Evolutionary conservation across 2,113 vertebrate species (phyloP), one percentile per base, ranked within the genome.

Genomic region (Tangachromis dhanisi): DNA sequence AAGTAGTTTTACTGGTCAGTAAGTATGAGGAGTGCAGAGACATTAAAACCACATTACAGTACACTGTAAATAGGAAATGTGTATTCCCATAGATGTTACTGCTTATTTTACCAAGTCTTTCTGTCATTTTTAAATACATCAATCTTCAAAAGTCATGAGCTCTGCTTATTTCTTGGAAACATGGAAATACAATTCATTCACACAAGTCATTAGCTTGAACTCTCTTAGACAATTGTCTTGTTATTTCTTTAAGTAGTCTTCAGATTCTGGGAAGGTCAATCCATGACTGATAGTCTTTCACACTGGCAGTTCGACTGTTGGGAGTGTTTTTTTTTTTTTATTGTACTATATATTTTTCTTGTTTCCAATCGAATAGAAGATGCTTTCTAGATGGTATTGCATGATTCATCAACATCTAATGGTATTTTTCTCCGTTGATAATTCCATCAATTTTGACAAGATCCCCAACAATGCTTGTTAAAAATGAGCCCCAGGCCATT

Each of bases 1-100:
- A 78, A 78, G 73, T n/a, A 31, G 73, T 49, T 54, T 54, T 80
- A 54, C 19, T 78, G 26, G 42, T 78, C 45, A 78, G 42, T 78
- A 78, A 47, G 38, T 45, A 26, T 73, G 68, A 73, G 21, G 66
- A 45, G 68, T 49, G 45, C 42, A 51, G 26, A 78, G 71, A 47
- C 71, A 78, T 49, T 78, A 8, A 49, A 49, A 47, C 10, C 16
- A 8, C 73, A 38, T 66, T 33, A 31, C 26, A 49, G 45, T 31
- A 78, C 16, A 31, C 14, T 49, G 26, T 78, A 33, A 78, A 78
- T 31, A 78, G 24, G 11, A 31, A 49, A 78, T 49, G 26, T 8
- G 7, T 29, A 31, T 49, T 78, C 42, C 7, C 26, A 31, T 5
- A 51, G 42, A 3, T 78, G 26, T 31, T 51, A n/a, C 42, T 31